Conservation (phyloP, 2,113 vertebrate genomes). For the Nothoprocta pentlandii region DNA sequence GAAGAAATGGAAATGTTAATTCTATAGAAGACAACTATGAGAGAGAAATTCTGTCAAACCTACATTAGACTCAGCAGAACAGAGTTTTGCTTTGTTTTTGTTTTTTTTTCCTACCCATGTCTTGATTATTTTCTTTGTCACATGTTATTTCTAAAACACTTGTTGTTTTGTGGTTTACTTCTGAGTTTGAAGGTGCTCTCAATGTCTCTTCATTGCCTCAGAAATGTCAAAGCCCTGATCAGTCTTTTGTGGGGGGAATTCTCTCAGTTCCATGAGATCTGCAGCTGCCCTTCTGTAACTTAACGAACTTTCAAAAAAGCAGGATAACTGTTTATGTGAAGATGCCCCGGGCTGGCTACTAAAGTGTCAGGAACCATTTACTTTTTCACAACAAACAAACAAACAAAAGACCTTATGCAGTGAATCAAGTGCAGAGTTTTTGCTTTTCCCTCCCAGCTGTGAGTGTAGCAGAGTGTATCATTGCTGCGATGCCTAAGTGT, state of each 20-base stretch:
- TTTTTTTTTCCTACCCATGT: not conserved
- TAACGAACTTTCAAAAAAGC: not conserved
- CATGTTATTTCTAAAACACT: not conserved
- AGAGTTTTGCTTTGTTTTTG: not conserved
- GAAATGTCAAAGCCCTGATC: fast-evolving
- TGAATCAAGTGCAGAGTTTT: not conserved
- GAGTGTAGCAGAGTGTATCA: not conserved
- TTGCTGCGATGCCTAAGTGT: not conserved
- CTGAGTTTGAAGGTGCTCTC: not conserved
- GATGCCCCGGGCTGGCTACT: not conserved
- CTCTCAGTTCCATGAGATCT: not conserved
- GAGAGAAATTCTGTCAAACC: not conserved
- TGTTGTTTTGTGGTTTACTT: not conserved
- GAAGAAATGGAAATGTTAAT: not conserved
- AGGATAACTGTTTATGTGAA: not conserved
- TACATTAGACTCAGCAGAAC: fast-evolving
- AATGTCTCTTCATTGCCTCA: not conserved
- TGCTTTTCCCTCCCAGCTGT: not conserved
- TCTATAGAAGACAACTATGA: not conserved
- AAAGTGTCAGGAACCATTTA: not conserved
- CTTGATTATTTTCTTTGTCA: not conserved
- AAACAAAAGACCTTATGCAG: not conserved
- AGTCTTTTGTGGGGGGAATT: not conserved
- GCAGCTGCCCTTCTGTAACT: not conserved
- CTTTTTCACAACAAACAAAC: not conserved